phyloP scores from a whole-genome alignment of 92 coral and sea anemone species.

The Hydrozoanthus gracilis region DNA sequence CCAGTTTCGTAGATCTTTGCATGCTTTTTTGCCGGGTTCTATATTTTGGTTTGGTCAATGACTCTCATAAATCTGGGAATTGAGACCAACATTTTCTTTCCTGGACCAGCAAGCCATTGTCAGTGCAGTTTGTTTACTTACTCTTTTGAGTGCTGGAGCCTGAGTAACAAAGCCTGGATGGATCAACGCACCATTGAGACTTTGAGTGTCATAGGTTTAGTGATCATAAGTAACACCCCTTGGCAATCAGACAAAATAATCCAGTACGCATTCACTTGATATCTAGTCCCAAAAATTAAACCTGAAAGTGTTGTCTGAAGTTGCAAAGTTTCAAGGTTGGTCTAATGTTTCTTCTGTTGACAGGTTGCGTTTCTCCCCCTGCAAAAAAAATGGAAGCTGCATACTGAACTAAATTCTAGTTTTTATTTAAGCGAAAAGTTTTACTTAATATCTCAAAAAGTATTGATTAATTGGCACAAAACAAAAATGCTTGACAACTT shows the following conservation, averaged over 20 bases:
- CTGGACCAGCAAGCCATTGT: neutral
- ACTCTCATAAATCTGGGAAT: neutral
- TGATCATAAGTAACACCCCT: neutral
- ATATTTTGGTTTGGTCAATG: neutral
- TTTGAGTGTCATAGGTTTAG: neutral
- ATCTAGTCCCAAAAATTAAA: constrained; percentile 55
- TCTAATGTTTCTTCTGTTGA: neutral
- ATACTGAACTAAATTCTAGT: neutral
- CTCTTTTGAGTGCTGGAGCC: neutral
- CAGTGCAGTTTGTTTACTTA: neutral
- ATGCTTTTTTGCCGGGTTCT: neutral
- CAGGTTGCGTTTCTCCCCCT: neutral
- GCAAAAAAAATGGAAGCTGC: neutral
- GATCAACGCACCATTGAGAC: neutral
- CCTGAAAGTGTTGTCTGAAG: constrained; percentile 65
- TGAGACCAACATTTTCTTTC: neutral
- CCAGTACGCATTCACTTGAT: neutral
- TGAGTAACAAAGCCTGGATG: neutral
- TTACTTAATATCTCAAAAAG: too few relatives aligned
- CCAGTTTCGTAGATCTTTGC: too few relatives aligned
- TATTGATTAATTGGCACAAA: too few relatives aligned
- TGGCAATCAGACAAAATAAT: neutral
- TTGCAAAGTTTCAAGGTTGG: constrained; percentile 62
- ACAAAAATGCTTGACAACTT: too few relatives aligned
- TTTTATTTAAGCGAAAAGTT: too few relatives aligned